Percentiles rank a stretch among this genome's conserved stretches.
phyloP scores from a whole-genome alignment of 2,888 invertebrate genomes.

The Cosmorhoe ocellata region DNA sequence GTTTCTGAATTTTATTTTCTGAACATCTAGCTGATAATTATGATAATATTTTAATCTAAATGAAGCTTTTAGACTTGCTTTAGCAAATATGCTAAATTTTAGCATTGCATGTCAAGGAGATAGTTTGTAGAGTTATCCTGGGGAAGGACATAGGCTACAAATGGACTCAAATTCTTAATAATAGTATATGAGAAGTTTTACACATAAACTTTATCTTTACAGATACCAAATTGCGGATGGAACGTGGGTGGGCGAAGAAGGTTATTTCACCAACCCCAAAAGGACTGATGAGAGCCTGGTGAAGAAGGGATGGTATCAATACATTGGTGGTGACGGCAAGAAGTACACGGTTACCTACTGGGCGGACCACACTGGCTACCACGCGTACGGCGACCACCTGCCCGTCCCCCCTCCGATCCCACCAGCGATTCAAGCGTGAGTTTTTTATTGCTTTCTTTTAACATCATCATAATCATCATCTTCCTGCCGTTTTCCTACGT shows the following conservation, averaged over 20 bases:
- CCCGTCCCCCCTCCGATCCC: conserved; percentile 71
- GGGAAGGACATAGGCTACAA: too few relatives aligned
- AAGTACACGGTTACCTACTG: conserved; percentile 72
- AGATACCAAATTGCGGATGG: conserved; percentile 75
- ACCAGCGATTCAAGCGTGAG: conserved; percentile 69
- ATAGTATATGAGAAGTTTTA: too few relatives aligned
- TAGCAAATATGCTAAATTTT: too few relatives aligned
- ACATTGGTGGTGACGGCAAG: conserved; percentile 65
- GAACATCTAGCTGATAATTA: too few relatives aligned
- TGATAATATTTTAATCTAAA: too few relatives aligned
- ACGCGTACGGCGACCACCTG: conserved; percentile 71
- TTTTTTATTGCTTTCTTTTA: conserved; percentile 28
- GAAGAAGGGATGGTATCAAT: conserved; percentile 77
- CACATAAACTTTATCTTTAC: conserved; percentile 1
- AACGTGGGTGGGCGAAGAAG: conserved; percentile 72
- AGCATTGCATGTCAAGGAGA: too few relatives aligned
- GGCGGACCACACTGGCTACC: conserved; percentile 75
- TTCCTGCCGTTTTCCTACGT: too few relatives aligned
- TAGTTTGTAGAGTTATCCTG: too few relatives aligned
- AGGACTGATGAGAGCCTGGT: conserved; percentile 66
- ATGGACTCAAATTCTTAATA: too few relatives aligned
- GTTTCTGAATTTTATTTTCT: too few relatives aligned
- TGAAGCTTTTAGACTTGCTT: too few relatives aligned
- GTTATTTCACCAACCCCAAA: conserved; percentile 62
- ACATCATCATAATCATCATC: too few relatives aligned